Percentiles rank a stretch among this genome's conserved stretches.
Conservation (phyloP, 2,888 invertebrate species). For the Cantharis nigra region DNA sequence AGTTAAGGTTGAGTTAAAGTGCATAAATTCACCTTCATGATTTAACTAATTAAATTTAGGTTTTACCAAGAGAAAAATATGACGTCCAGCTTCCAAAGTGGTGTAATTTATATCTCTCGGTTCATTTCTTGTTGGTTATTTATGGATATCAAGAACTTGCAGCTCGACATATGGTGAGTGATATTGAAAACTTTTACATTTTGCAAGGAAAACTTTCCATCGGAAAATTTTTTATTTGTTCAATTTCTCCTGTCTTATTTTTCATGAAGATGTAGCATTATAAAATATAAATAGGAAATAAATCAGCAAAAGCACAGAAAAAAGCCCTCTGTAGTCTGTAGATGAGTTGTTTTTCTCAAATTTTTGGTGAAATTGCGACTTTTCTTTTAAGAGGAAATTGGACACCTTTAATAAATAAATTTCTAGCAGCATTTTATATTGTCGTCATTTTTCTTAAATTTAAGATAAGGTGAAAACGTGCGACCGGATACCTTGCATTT, state of each 20-base stretch:
- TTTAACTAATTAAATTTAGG: conserved; percentile 53
- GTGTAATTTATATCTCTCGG: conserved; percentile 68
- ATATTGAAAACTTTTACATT: background rate
- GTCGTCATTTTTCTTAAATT: background rate
- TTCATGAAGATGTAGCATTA: background rate
- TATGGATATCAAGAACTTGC: conserved; percentile 71
- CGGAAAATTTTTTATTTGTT: background rate
- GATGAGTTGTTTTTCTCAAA: background rate
- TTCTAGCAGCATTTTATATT: background rate
- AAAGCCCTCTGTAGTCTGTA: too few relatives aligned
- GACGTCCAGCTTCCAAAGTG: conserved; percentile 68
- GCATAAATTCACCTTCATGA: background rate
- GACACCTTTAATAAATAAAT: background rate
- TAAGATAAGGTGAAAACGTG: background rate
- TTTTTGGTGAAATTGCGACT: background rate
- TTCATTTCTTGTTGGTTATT: conserved; percentile 70
- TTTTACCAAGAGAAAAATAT: conserved; percentile 68
- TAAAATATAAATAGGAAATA: background rate
- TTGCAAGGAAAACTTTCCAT: background rate
- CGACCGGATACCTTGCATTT: background rate
- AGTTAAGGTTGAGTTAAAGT: conserved; percentile 68
- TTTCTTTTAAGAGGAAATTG: background rate
- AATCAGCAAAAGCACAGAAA: background rate
- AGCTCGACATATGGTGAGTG: conserved; percentile 64
- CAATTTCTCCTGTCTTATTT: background rate